Percentiles rank a stretch among this genome's conserved stretches.
These are phyloP conservation scores for Drosophila miranda DNA, from an alignment of 1,140 invertebrate genomes.

Conservation along the genomic window DNA sequence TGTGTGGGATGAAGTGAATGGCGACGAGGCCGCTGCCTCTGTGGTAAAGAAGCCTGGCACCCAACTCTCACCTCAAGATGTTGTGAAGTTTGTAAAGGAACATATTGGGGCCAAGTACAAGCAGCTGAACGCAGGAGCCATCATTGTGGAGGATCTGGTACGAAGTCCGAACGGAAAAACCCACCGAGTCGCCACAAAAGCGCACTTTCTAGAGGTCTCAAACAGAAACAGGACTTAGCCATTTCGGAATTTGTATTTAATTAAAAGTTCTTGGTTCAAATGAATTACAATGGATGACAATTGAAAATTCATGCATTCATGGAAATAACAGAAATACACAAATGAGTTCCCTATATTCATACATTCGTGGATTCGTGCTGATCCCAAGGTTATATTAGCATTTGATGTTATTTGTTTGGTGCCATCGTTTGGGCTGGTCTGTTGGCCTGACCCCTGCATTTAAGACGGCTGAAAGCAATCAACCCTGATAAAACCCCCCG, in stretches of 20 bases:
- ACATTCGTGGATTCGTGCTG: constrained; percentile 5
- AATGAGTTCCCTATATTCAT: constrained; percentile 1
- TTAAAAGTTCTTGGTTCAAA: no score
- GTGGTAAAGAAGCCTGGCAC: constrained; percentile 39
- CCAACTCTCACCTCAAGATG: constrained; percentile 14
- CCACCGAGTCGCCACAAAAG: constrained; percentile 24
- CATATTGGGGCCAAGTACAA: constrained; percentile 23
- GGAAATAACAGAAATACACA: no score
- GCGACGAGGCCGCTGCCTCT: constrained; percentile 59
- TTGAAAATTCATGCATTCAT: no score
- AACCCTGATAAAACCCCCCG: constrained; percentile 22
- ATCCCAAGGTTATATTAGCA: not conserved
- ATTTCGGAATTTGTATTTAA: no score
- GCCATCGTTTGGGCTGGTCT: not conserved
- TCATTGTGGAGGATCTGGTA: constrained; percentile 19
- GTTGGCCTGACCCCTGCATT: constrained; percentile 13
- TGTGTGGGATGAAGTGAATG: constrained; percentile 33
- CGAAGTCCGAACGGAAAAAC: constrained; percentile 32
- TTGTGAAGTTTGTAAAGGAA: constrained; percentile 11
- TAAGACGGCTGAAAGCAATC: constrained; percentile 5
- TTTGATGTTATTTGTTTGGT: not conserved
- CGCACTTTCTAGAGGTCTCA: constrained; percentile 7
- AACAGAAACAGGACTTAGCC: not conserved
- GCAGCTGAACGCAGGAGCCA: constrained; percentile 25
- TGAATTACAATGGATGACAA: no score